Evolutionary conservation across 2,888 invertebrate species (phyloP).

Genomic region (Trissolcus brochymenae): DNA sequence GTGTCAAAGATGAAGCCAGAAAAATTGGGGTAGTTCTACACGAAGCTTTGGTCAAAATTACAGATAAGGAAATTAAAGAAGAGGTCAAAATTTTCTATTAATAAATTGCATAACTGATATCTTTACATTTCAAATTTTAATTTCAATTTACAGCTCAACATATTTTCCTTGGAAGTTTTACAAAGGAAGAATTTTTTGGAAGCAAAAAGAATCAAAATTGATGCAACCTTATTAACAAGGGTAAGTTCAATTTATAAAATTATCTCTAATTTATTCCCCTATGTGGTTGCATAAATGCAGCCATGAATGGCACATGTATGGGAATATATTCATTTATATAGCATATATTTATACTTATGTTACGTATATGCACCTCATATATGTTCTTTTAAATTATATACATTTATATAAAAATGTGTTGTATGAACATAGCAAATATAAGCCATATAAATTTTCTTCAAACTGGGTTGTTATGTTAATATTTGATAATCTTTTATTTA

Average conservation of each 20-base stretch:
- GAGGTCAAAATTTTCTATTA: constrained; percentile 59
- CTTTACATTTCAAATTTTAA: background rate
- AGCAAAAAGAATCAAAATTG: constrained; percentile 62
- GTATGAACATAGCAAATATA: no score
- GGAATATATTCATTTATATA: no score
- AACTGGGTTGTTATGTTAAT: no score
- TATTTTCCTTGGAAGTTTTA: constrained; percentile 67
- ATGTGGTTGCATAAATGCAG: no score
- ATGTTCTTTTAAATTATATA: no score
- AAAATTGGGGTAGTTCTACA: constrained; percentile 64
- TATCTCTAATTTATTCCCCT: background rate
- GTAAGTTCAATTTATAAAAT: constrained; percentile 49
- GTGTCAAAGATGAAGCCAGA: constrained; percentile 61
- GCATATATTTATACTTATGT: no score
- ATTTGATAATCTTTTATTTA: no score
- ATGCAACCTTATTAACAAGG: constrained; percentile 63
- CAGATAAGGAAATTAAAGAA: constrained; percentile 61
- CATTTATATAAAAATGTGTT: no score
- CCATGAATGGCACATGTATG: no score
- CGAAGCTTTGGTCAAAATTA: constrained; percentile 61
- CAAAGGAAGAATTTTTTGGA: constrained; percentile 63
- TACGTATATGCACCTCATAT: no score
- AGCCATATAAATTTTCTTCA: no score
- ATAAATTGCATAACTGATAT: background rate
- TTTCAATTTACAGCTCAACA: constrained; percentile 60